Percentiles rank a stretch among this genome's conserved stretches.
Evolutionary conservation across 2,113 vertebrate genomes (phyloP).

Genomic region (Corynorhinus townsendii): DNA sequence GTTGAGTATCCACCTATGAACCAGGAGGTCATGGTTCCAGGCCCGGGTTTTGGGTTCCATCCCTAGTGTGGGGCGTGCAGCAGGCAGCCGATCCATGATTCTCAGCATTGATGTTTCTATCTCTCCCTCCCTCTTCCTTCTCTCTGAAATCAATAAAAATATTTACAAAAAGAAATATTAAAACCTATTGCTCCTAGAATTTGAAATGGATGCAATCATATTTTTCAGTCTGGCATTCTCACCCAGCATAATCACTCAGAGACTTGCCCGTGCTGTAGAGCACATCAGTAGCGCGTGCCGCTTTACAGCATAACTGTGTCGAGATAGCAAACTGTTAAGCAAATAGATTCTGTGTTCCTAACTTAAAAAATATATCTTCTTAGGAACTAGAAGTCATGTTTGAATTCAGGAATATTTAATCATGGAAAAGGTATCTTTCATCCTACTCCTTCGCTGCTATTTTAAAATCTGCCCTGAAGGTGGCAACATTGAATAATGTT

Average conservation of each 20-base stretch:
- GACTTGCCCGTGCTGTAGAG: neutral
- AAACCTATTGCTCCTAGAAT: neutral
- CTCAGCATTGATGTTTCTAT: too few relatives aligned
- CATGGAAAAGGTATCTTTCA: neutral
- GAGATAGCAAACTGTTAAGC: neutral
- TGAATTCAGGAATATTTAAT: conserved; percentile 12
- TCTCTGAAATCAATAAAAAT: too few relatives aligned
- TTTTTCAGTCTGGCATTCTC: neutral
- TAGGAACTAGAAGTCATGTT: neutral
- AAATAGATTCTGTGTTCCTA: neutral
- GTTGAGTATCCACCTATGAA: too few relatives aligned
- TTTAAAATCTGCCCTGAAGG: conserved; percentile 75
- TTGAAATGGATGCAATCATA: neutral
- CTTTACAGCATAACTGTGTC: neutral
- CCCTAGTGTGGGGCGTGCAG: too few relatives aligned
- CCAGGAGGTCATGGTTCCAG: too few relatives aligned
- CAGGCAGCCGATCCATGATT: too few relatives aligned
- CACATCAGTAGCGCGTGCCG: too few relatives aligned
- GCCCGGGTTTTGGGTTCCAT: too few relatives aligned
- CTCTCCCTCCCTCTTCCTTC: too few relatives aligned
- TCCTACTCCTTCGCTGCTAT: neutral
- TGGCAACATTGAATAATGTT: conserved; percentile 83
- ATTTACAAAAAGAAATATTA: neutral
- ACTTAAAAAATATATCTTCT: neutral
- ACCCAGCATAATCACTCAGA: neutral